phyloP scores from a whole-genome alignment of 2,797 vertebrate species.

The Ctenosaura bakeri region DNA sequence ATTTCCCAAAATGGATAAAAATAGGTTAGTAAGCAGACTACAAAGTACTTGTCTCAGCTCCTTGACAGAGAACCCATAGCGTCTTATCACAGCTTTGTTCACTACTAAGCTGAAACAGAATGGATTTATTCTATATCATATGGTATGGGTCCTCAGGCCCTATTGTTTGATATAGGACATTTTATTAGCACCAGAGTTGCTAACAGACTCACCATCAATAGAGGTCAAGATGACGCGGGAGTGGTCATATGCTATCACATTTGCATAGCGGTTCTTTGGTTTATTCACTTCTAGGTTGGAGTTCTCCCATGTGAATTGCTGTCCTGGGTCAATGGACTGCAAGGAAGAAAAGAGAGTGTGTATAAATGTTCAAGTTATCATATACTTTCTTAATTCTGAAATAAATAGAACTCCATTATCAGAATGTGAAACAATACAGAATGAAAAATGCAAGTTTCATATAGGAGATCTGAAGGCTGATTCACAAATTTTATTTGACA shows the following conservation, averaged over 20 bases:
- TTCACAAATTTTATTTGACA: not conserved
- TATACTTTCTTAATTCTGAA: not conserved
- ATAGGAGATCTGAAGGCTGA: not conserved
- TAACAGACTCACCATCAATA: slow-evolving; percentile 87
- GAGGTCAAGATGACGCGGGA: slow-evolving; percentile 93
- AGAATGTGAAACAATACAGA: not conserved
- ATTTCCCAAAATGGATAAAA: not conserved
- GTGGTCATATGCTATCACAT: slow-evolving; percentile 97
- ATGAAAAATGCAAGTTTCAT: not conserved
- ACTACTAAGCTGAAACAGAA: not conserved
- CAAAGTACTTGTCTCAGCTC: not conserved
- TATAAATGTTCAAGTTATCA: not conserved
- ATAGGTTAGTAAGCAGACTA: not conserved
- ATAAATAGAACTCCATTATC: not conserved
- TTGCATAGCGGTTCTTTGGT: slow-evolving; percentile 98
- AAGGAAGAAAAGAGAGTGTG: slow-evolving; percentile 25
- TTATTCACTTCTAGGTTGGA: slow-evolving; percentile 98
- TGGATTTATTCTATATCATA: not conserved
- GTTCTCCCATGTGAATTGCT: slow-evolving; percentile 98
- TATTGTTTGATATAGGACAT: not conserved
- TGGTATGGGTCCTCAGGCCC: not conserved
- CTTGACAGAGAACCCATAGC: not conserved
- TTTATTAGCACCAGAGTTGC: not conserved
- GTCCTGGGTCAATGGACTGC: slow-evolving; percentile 95
- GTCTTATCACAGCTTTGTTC: not conserved